Evolutionary conservation across 2,113 vertebrate species (phyloP), one percentile per base, ranked within the genome.

Genomic region (Poeciliopsis occidentalis): DNA sequence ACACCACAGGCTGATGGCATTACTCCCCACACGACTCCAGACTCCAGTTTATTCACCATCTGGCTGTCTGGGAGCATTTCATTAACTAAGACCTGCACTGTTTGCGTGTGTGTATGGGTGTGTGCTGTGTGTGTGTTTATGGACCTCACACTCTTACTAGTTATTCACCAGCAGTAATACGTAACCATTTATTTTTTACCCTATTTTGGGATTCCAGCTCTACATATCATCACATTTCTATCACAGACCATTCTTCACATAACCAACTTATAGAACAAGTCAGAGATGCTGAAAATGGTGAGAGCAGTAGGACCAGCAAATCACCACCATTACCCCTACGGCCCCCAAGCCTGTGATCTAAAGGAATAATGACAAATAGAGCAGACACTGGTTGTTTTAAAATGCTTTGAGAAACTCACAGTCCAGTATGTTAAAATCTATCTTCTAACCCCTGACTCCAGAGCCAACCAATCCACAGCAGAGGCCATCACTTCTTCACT

Each of bases 11-110:
- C 87, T 93, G 90, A 93, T 92, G 90, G 93, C 88, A 89, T 86
- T 89, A 88, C 92, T 94, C 93, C 89, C 93, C 85, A 88, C 90
- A 93, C 79, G 93, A 89, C 92, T 90, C 94, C 88, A 78, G 81
- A 88, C 88, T 85, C 86, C 93, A 89, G 91, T 95, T 95, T 94
- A 94, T 90, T 91, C 84, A 89, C 94, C 92, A 94, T 95, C 95
- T 95, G 93, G 93, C 92, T 94, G 89, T 94, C 89, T 85, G 87
- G 83, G 87, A 83, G 92, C 88, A 84, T 87, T 87, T 88, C 86
- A 84, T 86, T 76, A 86, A 85, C 75, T 81, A 84, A 77, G 63
- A 72, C 71, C 73, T 12, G 47, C 68, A 82, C 64, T 62, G 68
- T 8, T 44, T 57, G 47, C 22, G 51, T 51, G 64, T 31, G 47